Percentiles rank a stretch among this genome's conserved stretches.
Evolutionary conservation across 2,797 vertebrate genomes (phyloP).

Genomic region (Oophaga sylvatica): DNA sequence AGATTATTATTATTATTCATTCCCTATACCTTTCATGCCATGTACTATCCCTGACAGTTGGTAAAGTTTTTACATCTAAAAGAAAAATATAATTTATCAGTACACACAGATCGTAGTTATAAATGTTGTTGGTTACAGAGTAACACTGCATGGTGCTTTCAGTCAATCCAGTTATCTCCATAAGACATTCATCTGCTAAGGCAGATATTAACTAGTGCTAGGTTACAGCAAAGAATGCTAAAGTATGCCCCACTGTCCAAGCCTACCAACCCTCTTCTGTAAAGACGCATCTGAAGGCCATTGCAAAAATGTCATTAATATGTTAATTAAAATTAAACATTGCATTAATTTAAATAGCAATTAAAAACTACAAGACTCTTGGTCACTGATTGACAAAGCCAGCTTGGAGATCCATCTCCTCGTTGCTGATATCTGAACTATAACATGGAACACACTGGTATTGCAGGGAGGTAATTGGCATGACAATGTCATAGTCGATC

Average conservation of each 20-base stretch:
- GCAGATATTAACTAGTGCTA: slow-evolving; percentile 34
- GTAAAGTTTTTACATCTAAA: background rate
- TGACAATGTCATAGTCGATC: slow-evolving; percentile 6
- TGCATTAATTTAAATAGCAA: slow-evolving; percentile 55
- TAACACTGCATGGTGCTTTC: background rate
- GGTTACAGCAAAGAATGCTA: slow-evolving; percentile 30
- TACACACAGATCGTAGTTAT: background rate
- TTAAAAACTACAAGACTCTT: slow-evolving; percentile 52
- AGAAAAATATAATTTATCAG: background rate
- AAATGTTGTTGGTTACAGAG: too few relatives aligned
- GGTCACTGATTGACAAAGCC: slow-evolving; percentile 45
- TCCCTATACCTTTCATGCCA: background rate
- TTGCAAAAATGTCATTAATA: slow-evolving; percentile 52
- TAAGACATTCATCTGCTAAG: slow-evolving; percentile 14
- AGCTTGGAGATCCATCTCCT: slow-evolving; percentile 26
- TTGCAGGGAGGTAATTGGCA: slow-evolving; percentile 23
- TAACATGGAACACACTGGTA: background rate
- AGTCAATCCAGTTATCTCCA: slow-evolving; percentile 5
- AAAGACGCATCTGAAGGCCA: slow-evolving; percentile 3
- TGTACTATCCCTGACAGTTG: background rate
- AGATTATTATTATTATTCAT: too few relatives aligned
- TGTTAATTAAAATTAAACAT: slow-evolving; percentile 61
- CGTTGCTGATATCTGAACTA: slow-evolving; percentile 20
- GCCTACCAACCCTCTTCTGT: background rate
- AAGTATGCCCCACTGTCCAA: background rate